Evolutionary conservation across 2,888 invertebrate genomes (phyloP).

Genomic region (Eudemis profundana): DNA sequence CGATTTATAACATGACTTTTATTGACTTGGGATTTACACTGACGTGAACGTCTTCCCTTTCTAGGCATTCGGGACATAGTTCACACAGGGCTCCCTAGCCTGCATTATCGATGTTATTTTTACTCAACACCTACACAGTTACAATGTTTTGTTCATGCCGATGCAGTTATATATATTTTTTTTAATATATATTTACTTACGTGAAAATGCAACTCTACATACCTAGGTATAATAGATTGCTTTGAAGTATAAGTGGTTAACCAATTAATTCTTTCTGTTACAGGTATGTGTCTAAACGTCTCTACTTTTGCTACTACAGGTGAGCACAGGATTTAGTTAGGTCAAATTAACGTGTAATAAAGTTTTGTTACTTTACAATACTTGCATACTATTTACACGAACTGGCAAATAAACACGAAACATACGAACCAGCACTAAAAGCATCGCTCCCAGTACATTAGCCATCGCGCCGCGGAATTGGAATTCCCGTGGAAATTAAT

Average conservation of each 20-base stretch:
- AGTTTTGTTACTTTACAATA: background rate
- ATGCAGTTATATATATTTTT: too few relatives aligned
- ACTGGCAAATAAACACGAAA: background rate
- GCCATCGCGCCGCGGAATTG: conserved; percentile 51
- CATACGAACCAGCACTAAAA: conserved; percentile 5
- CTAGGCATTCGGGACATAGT: background rate
- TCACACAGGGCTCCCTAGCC: background rate
- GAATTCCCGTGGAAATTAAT: conserved; percentile 73
- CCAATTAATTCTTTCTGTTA: conserved; percentile 25
- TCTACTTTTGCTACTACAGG: background rate
- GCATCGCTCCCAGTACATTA: conserved; percentile 43
- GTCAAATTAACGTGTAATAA: background rate
- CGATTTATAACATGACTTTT: conserved; percentile 73
- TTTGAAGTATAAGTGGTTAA: background rate
- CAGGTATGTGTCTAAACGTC: conserved; percentile 29
- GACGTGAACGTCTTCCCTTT: conserved; percentile 45
- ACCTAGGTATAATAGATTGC: too few relatives aligned
- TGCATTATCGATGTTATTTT: too few relatives aligned
- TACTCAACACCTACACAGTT: too few relatives aligned
- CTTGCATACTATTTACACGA: background rate
- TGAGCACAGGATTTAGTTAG: background rate
- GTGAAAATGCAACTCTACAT: too few relatives aligned
- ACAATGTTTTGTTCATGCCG: too few relatives aligned
- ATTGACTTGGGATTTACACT: conserved; percentile 62
- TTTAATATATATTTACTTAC: too few relatives aligned